phyloP scores from a whole-genome alignment of 92 coral and sea anemone genomes.

The Parazoanthus atlanticus region DNA sequence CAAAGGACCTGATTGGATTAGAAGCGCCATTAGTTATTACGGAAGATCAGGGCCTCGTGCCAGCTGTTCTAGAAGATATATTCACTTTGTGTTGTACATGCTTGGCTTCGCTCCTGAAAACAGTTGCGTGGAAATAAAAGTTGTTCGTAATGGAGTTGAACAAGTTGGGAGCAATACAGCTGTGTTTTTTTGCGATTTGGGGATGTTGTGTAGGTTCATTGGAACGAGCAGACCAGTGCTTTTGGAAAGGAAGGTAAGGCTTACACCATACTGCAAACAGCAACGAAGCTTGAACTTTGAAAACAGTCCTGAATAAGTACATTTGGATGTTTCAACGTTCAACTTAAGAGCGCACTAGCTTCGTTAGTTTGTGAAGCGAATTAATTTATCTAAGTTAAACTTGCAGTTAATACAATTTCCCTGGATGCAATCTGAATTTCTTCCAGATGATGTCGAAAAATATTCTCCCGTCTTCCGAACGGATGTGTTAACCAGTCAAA shows the following conservation, averaged over 20 bases:
- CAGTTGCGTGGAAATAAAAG: constrained; percentile 10
- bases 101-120: constrained; percentile 14
- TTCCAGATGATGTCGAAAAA: neutral
- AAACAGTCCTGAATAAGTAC: neutral
- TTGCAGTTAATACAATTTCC: neutral
- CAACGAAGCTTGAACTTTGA: neutral
- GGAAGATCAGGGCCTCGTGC: constrained; percentile 68
- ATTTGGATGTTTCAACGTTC: neutral
- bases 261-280: neutral
- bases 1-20: constrained; percentile 28
- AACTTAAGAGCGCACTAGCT: neutral
- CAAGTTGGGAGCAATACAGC: constrained; percentile 13
- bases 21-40: constrained; percentile 14
- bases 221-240: neutral
- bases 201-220: neutral
- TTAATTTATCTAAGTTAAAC: neutral
- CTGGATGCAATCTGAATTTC: neutral
- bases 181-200: neutral
- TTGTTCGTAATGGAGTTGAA: constrained; percentile 2
- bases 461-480: neutral
- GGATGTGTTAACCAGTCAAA: neutral
- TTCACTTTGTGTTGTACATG: constrained; percentile 29
- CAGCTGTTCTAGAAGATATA: constrained; percentile 39
- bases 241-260: constrained; percentile 35
- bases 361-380: neutral